phyloP scores from a whole-genome alignment of 2,888 invertebrate genomes.

The Plagodis dolabraria region DNA sequence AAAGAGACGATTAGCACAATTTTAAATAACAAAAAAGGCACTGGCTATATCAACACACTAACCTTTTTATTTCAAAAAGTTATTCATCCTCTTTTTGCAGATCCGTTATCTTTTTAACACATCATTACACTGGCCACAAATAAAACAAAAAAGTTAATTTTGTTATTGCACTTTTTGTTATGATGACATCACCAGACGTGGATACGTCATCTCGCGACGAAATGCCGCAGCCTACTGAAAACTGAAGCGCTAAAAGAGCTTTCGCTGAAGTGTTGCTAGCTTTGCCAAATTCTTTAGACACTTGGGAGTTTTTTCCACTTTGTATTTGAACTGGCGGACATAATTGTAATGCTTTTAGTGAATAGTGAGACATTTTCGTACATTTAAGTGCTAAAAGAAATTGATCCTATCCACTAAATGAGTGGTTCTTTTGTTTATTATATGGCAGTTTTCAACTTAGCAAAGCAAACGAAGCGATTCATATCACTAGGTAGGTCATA shows the following conservation, averaged over 20 bases:
- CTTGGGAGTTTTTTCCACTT: constrained; percentile 6
- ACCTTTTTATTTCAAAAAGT: constrained; percentile 5
- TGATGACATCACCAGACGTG: not conserved
- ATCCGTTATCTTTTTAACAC: not conserved
- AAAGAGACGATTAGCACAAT: constrained; percentile 16
- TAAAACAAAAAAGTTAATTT: constrained; percentile 22
- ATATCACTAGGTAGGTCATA: too few relatives aligned
- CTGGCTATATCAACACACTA: not conserved
- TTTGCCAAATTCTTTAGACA: constrained; percentile 4
- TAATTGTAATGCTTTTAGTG: constrained; percentile 1
- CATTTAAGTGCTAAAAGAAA: too few relatives aligned
- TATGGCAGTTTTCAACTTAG: too few relatives aligned
- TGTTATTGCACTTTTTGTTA: constrained; percentile 18
- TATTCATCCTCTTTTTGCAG: constrained; percentile 8
- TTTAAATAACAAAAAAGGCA: constrained; percentile 1
- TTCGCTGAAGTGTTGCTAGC: constrained; percentile 12
- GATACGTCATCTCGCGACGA: constrained; percentile 41
- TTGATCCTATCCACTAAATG: too few relatives aligned
- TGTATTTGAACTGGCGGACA: not conserved
- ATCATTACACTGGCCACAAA: constrained; percentile 13
- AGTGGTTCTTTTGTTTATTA: too few relatives aligned
- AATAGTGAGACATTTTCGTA: not conserved
- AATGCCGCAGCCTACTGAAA: constrained; percentile 63
- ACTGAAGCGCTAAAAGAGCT: constrained; percentile 10
- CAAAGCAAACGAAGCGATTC: too few relatives aligned